Conservation (phyloP, 2,797 vertebrate species). For the Macrochelys suwanniensis region DNA sequence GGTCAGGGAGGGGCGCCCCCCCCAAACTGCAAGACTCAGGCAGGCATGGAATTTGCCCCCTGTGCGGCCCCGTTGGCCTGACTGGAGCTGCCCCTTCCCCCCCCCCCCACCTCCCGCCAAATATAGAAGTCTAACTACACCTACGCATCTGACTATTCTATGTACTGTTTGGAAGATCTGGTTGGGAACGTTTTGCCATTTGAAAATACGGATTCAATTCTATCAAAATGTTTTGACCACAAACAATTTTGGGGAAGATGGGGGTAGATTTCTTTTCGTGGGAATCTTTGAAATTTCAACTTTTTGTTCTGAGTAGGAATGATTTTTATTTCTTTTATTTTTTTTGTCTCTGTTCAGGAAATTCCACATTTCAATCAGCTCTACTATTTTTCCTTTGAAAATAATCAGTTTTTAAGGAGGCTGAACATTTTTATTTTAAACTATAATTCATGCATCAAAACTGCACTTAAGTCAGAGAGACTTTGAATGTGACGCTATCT, state of each 20-base stretch:
- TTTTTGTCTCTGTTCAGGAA: not conserved
- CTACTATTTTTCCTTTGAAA: not conserved
- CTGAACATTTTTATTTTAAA: not conserved
- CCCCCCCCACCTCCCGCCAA: not conserved
- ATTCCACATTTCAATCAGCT: not conserved
- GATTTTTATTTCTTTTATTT: no score
- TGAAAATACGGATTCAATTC: no score
- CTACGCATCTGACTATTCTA: no score
- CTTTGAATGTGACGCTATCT: not conserved
- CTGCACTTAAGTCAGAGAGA: not conserved
- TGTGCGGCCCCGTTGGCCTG: accelerated
- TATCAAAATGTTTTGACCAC: no score
- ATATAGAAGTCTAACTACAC: not conserved
- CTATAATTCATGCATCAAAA: not conserved
- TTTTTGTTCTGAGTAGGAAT: no score
- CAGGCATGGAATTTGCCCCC: not conserved
- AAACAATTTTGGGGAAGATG: no score
- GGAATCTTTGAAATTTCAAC: no score
- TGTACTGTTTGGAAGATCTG: no score
- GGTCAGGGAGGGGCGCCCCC: no score
- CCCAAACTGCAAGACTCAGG: no score
- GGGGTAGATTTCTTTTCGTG: no score
- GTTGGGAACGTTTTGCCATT: no score
- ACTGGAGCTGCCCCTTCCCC: not conserved
- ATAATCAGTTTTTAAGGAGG: not conserved